phyloP scores from a whole-genome alignment of 2,797 vertebrate genomes.

The Enteromius anoplus region DNA sequence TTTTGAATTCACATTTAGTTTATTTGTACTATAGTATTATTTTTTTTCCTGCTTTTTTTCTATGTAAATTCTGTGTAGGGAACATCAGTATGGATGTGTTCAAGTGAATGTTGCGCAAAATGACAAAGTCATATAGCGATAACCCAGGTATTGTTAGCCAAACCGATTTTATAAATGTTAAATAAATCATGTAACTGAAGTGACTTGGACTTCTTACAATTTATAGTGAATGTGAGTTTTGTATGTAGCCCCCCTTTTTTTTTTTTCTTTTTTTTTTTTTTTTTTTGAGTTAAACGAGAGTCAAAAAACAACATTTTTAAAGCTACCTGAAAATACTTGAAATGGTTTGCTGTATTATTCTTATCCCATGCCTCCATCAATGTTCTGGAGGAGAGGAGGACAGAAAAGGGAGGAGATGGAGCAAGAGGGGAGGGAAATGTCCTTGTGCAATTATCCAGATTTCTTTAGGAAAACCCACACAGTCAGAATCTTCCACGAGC shows the following conservation, averaged over 20 bases:
- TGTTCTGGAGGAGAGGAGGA: neutral
- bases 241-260: neutral
- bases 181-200: neutral
- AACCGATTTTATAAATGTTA: neutral
- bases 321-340: neutral
- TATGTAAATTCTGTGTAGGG: neutral
- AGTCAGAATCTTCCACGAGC: constrained; percentile 16
- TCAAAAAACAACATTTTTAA: neutral
- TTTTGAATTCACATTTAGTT: neutral
- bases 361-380: neutral
- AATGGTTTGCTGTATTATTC: neutral
- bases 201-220: neutral
- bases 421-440: constrained; percentile 37
- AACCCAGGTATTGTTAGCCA: neutral
- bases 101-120: neutral
- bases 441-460: neutral
- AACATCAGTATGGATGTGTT: neutral
- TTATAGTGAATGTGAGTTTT: neutral
- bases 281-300: neutral
- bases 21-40: neutral
- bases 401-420: constrained; percentile 40
- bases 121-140: neutral
- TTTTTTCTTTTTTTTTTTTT: neutral
- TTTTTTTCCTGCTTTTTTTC: neutral
- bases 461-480: constrained; percentile 18